phyloP scores from a whole-genome alignment of 2,113 vertebrate genomes.

The Ardeotis arabs region DNA sequence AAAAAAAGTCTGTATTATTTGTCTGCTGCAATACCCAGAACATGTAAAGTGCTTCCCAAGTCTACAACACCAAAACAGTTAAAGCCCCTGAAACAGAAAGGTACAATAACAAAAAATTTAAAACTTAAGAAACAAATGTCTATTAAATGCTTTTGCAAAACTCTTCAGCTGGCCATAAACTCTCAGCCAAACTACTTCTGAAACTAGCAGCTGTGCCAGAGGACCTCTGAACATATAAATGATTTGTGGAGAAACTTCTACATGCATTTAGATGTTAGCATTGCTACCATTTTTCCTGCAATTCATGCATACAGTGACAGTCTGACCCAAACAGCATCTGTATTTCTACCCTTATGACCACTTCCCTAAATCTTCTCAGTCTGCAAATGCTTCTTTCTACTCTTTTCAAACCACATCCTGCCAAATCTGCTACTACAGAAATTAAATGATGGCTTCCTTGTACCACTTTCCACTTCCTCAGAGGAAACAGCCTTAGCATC shows the following conservation, averaged over 20 bases:
- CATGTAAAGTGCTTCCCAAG: neutral
- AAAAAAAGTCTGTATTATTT: neutral
- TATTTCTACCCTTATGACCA: neutral
- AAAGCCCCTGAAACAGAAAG: neutral
- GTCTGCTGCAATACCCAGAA: neutral
- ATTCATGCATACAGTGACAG: neutral
- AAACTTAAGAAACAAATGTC: neutral
- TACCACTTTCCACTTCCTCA: neutral
- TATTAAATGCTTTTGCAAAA: neutral
- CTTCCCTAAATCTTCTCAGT: neutral
- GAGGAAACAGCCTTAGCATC: neutral
- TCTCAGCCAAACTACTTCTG: neutral
- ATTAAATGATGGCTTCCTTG: neutral
- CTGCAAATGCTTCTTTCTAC: neutral
- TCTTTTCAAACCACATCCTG: neutral
- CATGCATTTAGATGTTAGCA: neutral
- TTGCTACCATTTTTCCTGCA: neutral
- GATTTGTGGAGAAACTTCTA: neutral
- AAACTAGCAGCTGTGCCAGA: neutral
- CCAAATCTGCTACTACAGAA: neutral
- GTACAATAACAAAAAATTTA: neutral
- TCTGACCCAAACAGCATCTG: neutral
- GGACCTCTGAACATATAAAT: neutral
- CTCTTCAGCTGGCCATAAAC: neutral
- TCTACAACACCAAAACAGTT: neutral